Evolutionary conservation across 2,888 invertebrate species (phyloP), one percentile per base, ranked within the genome.

Genomic region (Ormyrus nitidulus): DNA sequence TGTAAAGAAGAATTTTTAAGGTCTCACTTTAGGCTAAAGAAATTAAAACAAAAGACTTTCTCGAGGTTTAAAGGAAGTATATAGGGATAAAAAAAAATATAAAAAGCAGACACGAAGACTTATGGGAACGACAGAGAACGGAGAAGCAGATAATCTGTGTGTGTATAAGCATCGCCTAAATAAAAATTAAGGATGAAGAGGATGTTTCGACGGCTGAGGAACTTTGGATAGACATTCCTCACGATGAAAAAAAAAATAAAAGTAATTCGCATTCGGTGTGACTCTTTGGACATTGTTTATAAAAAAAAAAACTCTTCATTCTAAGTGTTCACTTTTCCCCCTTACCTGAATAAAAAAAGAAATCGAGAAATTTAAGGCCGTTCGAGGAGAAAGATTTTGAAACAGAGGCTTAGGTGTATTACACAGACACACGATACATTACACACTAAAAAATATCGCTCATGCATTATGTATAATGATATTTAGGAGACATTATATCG

Each of bases 21-120:
- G 86, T 89, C 87, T 89, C 87, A 77, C 68, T 88, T 88, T 89
- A 87, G 88, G 85, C 88, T 88, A 87, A 86, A 84, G 68, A 78
- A 82, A 83, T 48, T 59, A 69, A 72, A 73, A 68, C 8, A 61
- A 48, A 48, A 79, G 83, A 84, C 79, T 83, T 83, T 81, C 83
- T 81, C 75, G 62, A 65, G 73, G 19, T 70, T 81, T 79, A 69
- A 66, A 72, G 48, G 59, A 34, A 79, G 65, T 68, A 59, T 69
- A 64, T 65, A 69, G 44, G 11, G 73, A 76, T 82, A 66, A 81
- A 77, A 80, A 74, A n/a, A 56, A 13, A 34, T 61, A 71, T 51
- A 79, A 61, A 66, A 65, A 19, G 6, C 53, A 66, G 54, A 34
- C 70, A 69, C 44, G 46, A 77, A 81, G 65, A 77, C 51, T 77